Base-by-base conservation (phyloP, 2,888 invertebrate species). In the Spodoptera exigua region DNA sequence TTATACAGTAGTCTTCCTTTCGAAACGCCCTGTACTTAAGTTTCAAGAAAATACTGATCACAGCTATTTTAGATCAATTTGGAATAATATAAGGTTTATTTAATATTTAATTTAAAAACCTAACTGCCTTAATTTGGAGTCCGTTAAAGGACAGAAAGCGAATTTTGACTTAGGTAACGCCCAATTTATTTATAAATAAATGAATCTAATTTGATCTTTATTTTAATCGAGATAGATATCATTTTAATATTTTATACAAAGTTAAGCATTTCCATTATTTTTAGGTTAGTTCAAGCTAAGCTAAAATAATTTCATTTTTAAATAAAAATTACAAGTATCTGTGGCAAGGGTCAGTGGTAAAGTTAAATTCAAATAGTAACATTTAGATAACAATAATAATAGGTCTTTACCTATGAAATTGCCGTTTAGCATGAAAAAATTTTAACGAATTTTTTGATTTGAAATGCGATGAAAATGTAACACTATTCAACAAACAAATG, bases 371-470 rank as follows among this genome's bases (percentile, higher is more conserved):
- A 51, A 52, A 47, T 59, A 37, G n/a, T 61, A 72, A 70, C 46
- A 56, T 21, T 69, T 58, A 57, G 77, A 72, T 65, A 58, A 70
- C 58, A 79, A 79, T 66, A 77, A 68, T 70, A 68, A n/a, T n/a
- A n/a, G n/a, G n/a, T n/a, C n/a, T n/a, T n/a, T n/a, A n/a, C n/a
- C n/a, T n/a, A n/a, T n/a, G n/a, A n/a, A n/a, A n/a, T n/a, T n/a
- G n/a, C n/a, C n/a, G n/a, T n/a, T n/a, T n/a, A n/a, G n/a, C n/a
- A n/a, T n/a, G n/a, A n/a, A n/a, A n/a, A n/a, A n/a, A n/a, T n/a
- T n/a, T n/a, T n/a, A n/a, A n/a, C n/a, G n/a, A n/a, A n/a, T n/a
- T n/a, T n/a, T n/a, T n/a, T n/a, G n/a, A n/a, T n/a, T n/a, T n/a
- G n/a, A n/a, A n/a, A n/a, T n/a, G n/a, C n/a, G n/a, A n/a, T n/a